phyloP scores from a whole-genome alignment of 1,140 invertebrate species.

The Papilio polyxenes region DNA sequence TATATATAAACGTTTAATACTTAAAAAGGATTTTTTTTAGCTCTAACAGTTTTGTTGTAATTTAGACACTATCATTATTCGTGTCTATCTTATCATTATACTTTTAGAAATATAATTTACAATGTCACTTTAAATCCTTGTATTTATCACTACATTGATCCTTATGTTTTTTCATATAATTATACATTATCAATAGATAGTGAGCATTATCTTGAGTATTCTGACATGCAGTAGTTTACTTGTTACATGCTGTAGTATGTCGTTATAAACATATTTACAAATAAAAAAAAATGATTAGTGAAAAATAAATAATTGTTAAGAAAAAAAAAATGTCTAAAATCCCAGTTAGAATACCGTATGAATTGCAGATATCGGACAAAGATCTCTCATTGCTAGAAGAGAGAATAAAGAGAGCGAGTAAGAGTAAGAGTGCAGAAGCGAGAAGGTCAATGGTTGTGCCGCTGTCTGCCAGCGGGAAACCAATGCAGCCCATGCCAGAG shows the following conservation, averaged over 20 bases:
- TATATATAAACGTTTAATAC: background rate
- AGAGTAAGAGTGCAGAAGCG: constrained; percentile 82
- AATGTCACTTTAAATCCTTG: background rate
- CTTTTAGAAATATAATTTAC: background rate
- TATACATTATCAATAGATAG: background rate
- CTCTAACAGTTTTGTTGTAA: background rate
- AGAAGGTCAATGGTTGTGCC: constrained; percentile 66
- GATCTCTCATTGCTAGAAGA: constrained; percentile 96
- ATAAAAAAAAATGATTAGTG: constrained; percentile 6
- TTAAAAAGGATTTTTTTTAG: background rate
- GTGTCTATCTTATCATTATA: constrained; percentile 5
- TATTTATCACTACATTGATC: constrained; percentile 22
- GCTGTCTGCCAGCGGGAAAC: constrained; percentile 70
- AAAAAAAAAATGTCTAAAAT: constrained; percentile 26
- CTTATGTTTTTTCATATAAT: background rate
- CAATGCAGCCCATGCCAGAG: constrained; percentile 70
- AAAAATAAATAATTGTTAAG: background rate
- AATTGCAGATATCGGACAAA: constrained; percentile 92
- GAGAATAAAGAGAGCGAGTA: constrained; percentile 93
- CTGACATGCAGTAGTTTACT: too few species aligned
- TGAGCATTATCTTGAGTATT: constrained; percentile 3
- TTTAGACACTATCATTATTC: background rate
- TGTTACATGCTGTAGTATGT: background rate
- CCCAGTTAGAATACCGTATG: constrained; percentile 26
- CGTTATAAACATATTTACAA: background rate